These are phyloP conservation scores for Minunthozetes semirufus DNA, from an alignment of 2,888 invertebrate species.

Conservation along the genomic window DNA sequence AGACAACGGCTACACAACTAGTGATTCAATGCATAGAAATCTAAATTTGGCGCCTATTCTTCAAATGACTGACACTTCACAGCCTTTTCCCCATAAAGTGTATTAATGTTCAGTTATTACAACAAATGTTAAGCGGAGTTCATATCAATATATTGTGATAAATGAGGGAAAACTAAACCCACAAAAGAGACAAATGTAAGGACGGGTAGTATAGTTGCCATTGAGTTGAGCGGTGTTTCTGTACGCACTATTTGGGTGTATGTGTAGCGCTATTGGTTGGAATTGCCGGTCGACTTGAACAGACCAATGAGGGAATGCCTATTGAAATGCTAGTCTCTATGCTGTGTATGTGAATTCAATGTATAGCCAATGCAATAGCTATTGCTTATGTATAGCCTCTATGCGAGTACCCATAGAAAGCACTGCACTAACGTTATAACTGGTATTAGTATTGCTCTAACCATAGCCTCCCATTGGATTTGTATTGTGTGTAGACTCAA, in stretches of 20 bases:
- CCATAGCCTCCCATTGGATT: conserved; percentile 27
- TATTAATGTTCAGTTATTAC: background rate
- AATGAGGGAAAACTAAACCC: too few species aligned
- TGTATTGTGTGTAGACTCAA: conserved; percentile 11
- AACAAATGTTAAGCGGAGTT: background rate
- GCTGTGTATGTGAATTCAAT: conserved; percentile 2
- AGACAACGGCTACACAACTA: too few species aligned
- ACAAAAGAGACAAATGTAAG: background rate
- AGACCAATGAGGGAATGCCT: background rate
- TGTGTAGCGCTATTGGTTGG: background rate
- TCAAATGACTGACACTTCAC: conserved; percentile 2
- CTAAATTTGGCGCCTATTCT: conserved; percentile 1
- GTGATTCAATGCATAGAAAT: background rate
- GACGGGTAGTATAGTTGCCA: background rate
- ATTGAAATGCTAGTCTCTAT: conserved; percentile 28
- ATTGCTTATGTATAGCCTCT: conserved; percentile 23
- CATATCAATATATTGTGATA: too few species aligned
- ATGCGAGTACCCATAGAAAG: conserved; percentile 4
- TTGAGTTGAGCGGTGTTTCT: background rate
- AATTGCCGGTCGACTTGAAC: conserved; percentile 6
- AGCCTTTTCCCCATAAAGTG: background rate
- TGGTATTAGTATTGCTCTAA: background rate
- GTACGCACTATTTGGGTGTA: background rate
- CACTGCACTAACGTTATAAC: background rate
- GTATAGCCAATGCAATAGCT: conserved; percentile 2